phyloP scores from a whole-genome alignment of 2,888 invertebrate genomes.

The Hedya salicella region DNA sequence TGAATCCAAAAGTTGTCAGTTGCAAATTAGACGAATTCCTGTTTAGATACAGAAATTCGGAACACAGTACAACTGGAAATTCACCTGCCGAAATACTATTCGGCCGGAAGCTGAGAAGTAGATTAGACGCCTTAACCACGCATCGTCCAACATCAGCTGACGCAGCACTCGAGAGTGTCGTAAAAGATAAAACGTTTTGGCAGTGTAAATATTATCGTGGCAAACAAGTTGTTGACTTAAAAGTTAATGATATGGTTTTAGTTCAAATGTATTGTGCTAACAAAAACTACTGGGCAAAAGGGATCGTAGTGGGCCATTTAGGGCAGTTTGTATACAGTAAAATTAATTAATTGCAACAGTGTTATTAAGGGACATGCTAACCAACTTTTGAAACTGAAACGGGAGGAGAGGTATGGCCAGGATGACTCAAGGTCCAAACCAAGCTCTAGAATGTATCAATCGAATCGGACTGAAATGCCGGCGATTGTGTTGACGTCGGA shows the following conservation, averaged over 20 bases:
- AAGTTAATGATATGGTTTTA: no score
- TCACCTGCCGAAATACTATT: conserved; percentile 36
- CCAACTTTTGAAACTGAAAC: conserved; percentile 12
- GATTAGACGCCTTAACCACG: no score
- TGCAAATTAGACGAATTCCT: no score
- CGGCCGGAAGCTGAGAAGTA: no score
- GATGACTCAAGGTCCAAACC: not conserved
- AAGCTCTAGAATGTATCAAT: not conserved
- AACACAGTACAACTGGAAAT: conserved; percentile 32
- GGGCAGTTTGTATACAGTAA: conserved; percentile 25
- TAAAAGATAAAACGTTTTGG: no score
- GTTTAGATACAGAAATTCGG: conserved; percentile 34
- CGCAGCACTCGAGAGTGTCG: no score
- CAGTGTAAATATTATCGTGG: no score
- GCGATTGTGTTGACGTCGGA: not conserved
- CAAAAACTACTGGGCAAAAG: conserved; percentile 37
- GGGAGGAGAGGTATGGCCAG: not conserved
- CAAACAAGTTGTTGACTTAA: no score
- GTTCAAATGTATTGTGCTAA: no score
- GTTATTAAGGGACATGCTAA: conserved; percentile 8
- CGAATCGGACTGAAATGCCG: not conserved
- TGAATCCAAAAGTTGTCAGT: no score
- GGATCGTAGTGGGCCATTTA: conserved; percentile 2
- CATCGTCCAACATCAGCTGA: no score
- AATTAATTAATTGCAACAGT: not conserved